phyloP scores from a whole-genome alignment of 2,797 vertebrate species.

The Malurus leucopterus region DNA sequence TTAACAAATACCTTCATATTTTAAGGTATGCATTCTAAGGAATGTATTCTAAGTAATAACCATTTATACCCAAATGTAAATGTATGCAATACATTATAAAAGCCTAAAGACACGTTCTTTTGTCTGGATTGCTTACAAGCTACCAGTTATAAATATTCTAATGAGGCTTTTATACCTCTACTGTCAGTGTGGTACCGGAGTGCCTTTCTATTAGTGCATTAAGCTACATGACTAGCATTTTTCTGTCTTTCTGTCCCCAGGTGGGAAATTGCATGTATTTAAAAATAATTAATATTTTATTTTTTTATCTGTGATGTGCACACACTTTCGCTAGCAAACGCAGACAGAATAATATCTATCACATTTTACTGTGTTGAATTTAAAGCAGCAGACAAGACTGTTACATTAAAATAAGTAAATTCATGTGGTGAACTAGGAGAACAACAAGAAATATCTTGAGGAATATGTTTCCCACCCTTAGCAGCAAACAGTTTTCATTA shows the following conservation, averaged over 20 bases:
- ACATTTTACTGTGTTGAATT: not conserved
- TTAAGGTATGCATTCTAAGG: not conserved
- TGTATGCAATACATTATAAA: not conserved
- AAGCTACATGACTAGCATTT: conserved; percentile 34
- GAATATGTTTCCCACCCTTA: not conserved
- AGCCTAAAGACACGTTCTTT: not conserved
- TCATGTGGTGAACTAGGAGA: not conserved
- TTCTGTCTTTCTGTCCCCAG: not conserved
- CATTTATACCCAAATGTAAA: not conserved
- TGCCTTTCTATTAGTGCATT: conserved; percentile 35
- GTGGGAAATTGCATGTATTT: conserved; percentile 17
- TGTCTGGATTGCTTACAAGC: conserved; percentile 1
- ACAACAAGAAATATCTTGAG: conserved; percentile 8
- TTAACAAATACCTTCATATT: not conserved
- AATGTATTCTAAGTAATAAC: not conserved
- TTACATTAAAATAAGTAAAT: conserved; percentile 5
- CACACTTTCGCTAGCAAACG: not conserved
- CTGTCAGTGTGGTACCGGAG: not conserved
- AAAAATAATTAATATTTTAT: conserved; percentile 45
- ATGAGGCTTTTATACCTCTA: conserved; percentile 24
- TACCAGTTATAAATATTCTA: conserved; percentile 42
- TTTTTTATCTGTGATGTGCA: conserved; percentile 2
- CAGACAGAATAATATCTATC: not conserved
- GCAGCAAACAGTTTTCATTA: not conserved
- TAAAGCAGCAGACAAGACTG: not conserved